Evolutionary conservation across 1,140 invertebrate genomes (phyloP), one percentile per base, ranked within the genome.

Genomic region (Rhysida immarginata): DNA sequence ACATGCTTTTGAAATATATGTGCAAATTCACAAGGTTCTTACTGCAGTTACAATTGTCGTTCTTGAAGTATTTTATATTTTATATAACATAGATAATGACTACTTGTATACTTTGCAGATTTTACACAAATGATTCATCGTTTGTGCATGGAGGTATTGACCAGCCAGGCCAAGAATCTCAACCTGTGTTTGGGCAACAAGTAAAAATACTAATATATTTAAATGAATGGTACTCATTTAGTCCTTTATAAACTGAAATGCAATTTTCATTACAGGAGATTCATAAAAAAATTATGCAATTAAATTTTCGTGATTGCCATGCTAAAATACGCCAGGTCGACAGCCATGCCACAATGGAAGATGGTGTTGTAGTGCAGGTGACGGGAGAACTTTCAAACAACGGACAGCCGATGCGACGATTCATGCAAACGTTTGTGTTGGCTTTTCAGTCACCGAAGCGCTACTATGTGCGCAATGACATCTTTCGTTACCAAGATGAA

Each of bases 391-490:
- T 98, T 55, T 95, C 90, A 20, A 98, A 96, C 72, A 87, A 87
- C 69, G 90, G 92, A 1, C 82, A 91, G 64, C 93, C 91, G 20
- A 95, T 96, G 91, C 78, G 93, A 26, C 81, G 92, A 16, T 98
- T 98, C 71, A 94, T 94, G 64, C 93, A 97, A 73, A 96, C 94
- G 0, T 97, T 97, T 75, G 91, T 98, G 14, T 71, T 98, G 65
- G 92, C 87, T 48, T 85, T 87, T 35, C 90, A 95, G 73, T 84
- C 85, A 46, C 89, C 91, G 23, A 95, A 93, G 75, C 92, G 94
- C 73, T 97, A 94, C 74, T 97, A 96, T 68, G 93, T 97, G 20
- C 89, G 93, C 68, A 98, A 97, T 74, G 93, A 97, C 71, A 96
- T 98, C 66, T 98, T 98, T 73, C 85, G 93, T 53, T 98, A 97